Conservation (phyloP, 1,140 invertebrate genomes). For the Probaryconus sp. region DNA sequence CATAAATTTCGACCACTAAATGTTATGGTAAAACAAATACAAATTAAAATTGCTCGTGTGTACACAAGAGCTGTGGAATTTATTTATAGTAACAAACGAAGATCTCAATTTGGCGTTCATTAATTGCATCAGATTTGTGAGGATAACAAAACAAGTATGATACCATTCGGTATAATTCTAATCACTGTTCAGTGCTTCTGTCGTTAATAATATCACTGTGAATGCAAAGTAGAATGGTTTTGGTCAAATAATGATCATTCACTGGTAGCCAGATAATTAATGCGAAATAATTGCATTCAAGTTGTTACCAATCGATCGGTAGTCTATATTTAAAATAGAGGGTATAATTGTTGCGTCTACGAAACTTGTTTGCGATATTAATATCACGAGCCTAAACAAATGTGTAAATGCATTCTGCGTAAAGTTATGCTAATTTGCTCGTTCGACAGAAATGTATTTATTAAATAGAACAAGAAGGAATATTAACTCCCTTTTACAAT, state of each 20-base stretch:
- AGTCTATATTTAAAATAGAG: constrained; percentile 24
- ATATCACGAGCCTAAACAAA: constrained; percentile 21
- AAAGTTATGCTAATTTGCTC: constrained; percentile 39
- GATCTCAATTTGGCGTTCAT: constrained; percentile 4
- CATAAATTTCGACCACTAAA: too few species aligned
- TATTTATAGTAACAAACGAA: neutral
- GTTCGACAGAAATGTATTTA: constrained; percentile 25
- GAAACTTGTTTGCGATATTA: constrained; percentile 29
- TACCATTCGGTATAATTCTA: constrained; percentile 13
- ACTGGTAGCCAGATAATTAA: constrained; percentile 52
- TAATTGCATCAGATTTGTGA: constrained; percentile 10
- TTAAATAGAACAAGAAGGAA: constrained; percentile 28
- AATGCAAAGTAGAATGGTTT: constrained; percentile 30
- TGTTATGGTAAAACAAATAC: too few species aligned
- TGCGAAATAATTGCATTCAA: constrained; percentile 8
- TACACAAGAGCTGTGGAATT: neutral
- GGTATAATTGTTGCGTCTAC: constrained; percentile 30
- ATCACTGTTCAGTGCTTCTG: constrained; percentile 14
- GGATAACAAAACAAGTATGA: constrained; percentile 21
- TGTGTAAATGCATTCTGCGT: constrained; percentile 21
- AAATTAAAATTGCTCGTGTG: constrained; percentile 4
- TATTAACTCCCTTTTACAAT: constrained; percentile 23
- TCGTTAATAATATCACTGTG: constrained; percentile 24
- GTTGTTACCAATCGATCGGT: constrained; percentile 51
- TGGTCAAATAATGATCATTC: constrained; percentile 46